Percentiles rank a stretch among this genome's conserved stretches.
Conservation (phyloP, 2,797 vertebrate species). For the Betta splendens region DNA sequence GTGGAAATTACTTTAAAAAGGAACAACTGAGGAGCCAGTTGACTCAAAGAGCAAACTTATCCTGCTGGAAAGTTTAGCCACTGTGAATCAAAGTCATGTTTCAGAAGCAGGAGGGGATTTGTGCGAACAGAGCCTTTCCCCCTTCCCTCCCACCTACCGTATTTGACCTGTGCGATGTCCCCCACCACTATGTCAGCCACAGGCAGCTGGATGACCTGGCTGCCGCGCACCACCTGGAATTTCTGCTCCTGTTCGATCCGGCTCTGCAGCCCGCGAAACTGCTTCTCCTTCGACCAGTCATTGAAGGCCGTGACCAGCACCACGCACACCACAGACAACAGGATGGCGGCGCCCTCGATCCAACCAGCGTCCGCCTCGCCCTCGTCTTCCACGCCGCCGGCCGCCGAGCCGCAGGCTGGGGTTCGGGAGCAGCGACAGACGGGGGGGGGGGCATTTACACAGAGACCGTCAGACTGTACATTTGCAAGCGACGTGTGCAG, state of each 20-base stretch:
- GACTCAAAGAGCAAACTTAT: slow-evolving; percentile 16
- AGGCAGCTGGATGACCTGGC: slow-evolving; percentile 93
- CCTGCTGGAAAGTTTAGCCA: slow-evolving; percentile 6
- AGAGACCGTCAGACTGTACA: too few species aligned
- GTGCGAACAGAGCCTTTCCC: too few species aligned
- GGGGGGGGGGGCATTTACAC: neutral
- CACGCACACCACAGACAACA: slow-evolving; percentile 95
- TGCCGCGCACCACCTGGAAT: slow-evolving; percentile 91
- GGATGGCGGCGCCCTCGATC: slow-evolving; percentile 97
- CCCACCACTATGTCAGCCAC: slow-evolving; percentile 94
- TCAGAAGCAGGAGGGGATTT: neutral
- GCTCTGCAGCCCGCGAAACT: slow-evolving; percentile 96
- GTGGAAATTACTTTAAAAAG: slow-evolving; percentile 42
- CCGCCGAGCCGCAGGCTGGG: slow-evolving; percentile 84
- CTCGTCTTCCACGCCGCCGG: slow-evolving; percentile 75
- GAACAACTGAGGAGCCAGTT: slow-evolving; percentile 28
- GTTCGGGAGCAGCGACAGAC: neutral
- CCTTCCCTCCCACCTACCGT: slow-evolving; percentile 80
- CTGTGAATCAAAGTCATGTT: neutral
- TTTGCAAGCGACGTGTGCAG: too few species aligned
- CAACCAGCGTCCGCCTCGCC: slow-evolving; percentile 95
- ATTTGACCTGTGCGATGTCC: slow-evolving; percentile 97
- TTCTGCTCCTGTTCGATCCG: slow-evolving; percentile 99
- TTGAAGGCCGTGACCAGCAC: slow-evolving; percentile 98
- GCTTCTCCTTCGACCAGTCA: slow-evolving; percentile 99